Conservation (phyloP, 1,140 invertebrate species). For the Ooceraea biroi region DNA sequence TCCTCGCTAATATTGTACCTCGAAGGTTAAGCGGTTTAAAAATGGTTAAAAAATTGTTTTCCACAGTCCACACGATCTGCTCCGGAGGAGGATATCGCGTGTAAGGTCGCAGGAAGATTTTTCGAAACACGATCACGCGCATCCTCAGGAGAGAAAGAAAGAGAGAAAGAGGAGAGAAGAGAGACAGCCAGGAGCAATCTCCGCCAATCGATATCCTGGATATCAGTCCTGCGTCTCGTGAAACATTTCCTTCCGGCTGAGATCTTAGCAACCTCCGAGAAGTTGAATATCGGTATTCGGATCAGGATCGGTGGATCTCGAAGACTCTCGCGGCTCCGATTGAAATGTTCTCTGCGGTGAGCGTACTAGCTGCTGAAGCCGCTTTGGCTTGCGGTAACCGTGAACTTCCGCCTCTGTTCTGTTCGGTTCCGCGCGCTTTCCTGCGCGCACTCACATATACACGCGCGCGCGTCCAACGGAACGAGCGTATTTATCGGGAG, state of each 20-base stretch:
- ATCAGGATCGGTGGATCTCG: slow-evolving; percentile 69
- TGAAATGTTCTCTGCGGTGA: slow-evolving; percentile 67
- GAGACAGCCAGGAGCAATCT: slow-evolving; percentile 35
- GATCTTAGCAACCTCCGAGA: slow-evolving; percentile 62
- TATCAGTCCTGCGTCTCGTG: slow-evolving; percentile 40
- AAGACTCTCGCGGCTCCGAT: slow-evolving; percentile 68
- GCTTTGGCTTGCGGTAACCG: slow-evolving; percentile 60
- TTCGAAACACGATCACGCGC: slow-evolving; percentile 44
- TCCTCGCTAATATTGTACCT: too few relatives aligned
- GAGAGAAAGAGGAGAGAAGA: neutral
- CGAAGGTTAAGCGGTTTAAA: too few relatives aligned
- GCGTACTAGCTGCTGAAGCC: slow-evolving; percentile 47
- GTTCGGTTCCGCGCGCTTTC: slow-evolving; percentile 48
- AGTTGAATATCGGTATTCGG: slow-evolving; percentile 72
- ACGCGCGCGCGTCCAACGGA: neutral
- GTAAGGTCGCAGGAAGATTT: neutral
- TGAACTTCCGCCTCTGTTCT: slow-evolving; percentile 64
- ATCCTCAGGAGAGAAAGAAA: slow-evolving; percentile 4
- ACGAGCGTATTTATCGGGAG: slow-evolving; percentile 28
- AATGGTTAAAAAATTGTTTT: too few relatives aligned
- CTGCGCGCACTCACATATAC: neutral
- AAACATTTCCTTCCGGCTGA: slow-evolving; percentile 62
- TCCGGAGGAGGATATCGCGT: neutral
- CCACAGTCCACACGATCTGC: neutral
- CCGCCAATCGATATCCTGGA: slow-evolving; percentile 55